A percentile compares a stretch with the other conserved stretches of the same genome.
Conservation (phyloP, 2,113 vertebrate genomes). For the Brachypteracias leptosomus region DNA sequence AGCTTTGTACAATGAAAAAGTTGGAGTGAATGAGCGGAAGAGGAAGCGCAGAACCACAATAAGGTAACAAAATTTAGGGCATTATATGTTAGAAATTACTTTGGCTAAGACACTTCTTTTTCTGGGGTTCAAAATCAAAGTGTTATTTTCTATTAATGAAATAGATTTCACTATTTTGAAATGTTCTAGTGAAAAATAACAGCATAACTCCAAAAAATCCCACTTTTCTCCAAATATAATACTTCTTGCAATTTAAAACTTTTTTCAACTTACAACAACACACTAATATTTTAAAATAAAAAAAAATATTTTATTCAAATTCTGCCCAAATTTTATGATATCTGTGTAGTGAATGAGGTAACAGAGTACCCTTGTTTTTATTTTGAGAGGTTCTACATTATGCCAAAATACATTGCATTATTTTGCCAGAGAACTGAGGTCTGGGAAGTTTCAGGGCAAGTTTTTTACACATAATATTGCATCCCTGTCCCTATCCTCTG, state of each 20-base stretch:
- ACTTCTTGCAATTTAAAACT: background rate
- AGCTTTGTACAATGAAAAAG: constrained; percentile 96
- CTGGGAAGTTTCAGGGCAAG: background rate
- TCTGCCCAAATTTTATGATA: background rate
- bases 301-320: background rate
- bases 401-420: background rate
- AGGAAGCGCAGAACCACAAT: constrained; percentile 96
- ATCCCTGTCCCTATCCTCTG: background rate
- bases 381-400: background rate
- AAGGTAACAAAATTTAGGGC: constrained; percentile 77
- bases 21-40: constrained; percentile 92
- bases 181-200: background rate
- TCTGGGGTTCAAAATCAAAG: background rate
- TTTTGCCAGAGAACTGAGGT: background rate
- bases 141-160: background rate
- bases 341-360: background rate
- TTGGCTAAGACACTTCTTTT: background rate
- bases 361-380: background rate
- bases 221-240: background rate
- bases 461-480: background rate
- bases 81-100: background rate
- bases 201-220: background rate
- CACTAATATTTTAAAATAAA: background rate
- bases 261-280: background rate
- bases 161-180: background rate